Base-by-base conservation (phyloP, 2,113 vertebrate species). In the Globicephala melas region DNA sequence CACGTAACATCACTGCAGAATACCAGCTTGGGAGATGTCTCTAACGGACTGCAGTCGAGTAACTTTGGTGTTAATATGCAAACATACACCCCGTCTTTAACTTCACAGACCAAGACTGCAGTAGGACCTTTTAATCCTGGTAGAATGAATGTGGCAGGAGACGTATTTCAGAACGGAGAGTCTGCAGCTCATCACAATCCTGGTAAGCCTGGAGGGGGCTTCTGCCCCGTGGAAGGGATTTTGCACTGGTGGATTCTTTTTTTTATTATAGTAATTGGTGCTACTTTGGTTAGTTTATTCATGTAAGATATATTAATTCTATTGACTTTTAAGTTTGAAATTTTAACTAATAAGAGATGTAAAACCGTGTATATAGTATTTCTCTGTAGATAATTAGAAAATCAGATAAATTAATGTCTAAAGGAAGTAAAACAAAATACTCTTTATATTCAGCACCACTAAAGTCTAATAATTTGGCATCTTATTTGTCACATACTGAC, bases 1-100 rank as follows among this genome's bases (percentile, higher is more conserved):
- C 99, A 99, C 81, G 99, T 99, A 97, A 99, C 99, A 1, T 99
- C 99, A 41, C 98, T 99, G 98, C 99, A 99, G 98, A 99, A 98
- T 93, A 98, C 99, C 97, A 98, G 63, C 96, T 98, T 98, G 98
- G 98, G 98, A 97, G 99, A 99, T 83, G 98, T 99, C 92, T 99
- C 99, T 98, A 99, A 99, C 31, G 99, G 99, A 97, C 99, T 99
- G 93, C 99, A 99, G 98, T 99, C 99, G 98, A 99, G 99, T 98
- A 99, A 98, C 80, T 99, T 99, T 98, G 99, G 99, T 98, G 98
- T 99, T 98, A 99, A 99, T 98, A 97, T 99, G 97, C 99, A 99
- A 98, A 99, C 99, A 96, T 99, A 98, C 98, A 99, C 98, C 98
- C 98, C 98, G 97, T 98, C 99, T 98, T 98, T 99, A 96, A 99